Percentiles rank a stretch among this genome's conserved stretches.
Evolutionary conservation across 2,888 invertebrate species (phyloP).

Genomic region (Andrena marginata): DNA sequence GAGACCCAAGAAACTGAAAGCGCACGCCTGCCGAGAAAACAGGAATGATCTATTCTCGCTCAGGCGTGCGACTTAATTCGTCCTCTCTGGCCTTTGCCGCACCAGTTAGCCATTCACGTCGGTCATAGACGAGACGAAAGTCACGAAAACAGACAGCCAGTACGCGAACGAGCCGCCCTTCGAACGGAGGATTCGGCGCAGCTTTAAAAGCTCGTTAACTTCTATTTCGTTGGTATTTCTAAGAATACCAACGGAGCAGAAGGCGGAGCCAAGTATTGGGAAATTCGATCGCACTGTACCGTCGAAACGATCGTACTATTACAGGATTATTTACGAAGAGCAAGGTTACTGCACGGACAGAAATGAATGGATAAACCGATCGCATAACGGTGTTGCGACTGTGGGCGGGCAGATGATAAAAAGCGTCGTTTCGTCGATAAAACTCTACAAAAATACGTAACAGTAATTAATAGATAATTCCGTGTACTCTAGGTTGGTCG

Average conservation of each 20-base stretch:
- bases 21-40: not conserved
- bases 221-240: not conserved
- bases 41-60: not conserved
- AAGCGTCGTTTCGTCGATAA: constrained; percentile 71
- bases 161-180: no score
- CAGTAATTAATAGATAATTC: constrained; percentile 69
- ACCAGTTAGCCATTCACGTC: not conserved
- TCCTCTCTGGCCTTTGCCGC: not conserved
- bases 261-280: not conserved
- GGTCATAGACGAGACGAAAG: not conserved
- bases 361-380: constrained; percentile 7
- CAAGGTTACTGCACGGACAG: not conserved
- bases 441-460: constrained; percentile 74
- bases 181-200: not conserved
- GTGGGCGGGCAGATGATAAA: constrained; percentile 62
- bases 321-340: not conserved
- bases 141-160: not conserved
- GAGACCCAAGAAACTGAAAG: not conserved
- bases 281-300: not conserved
- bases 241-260: not conserved
- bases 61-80: not conserved
- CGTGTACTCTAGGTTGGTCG: constrained; percentile 49
- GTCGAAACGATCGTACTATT: no score
- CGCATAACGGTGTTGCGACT: constrained; percentile 38
- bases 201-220: not conserved